Evolutionary conservation across 2,113 vertebrate genomes (phyloP), one percentile per base, ranked within the genome.

Genomic region (Eulemur macaco): DNA sequence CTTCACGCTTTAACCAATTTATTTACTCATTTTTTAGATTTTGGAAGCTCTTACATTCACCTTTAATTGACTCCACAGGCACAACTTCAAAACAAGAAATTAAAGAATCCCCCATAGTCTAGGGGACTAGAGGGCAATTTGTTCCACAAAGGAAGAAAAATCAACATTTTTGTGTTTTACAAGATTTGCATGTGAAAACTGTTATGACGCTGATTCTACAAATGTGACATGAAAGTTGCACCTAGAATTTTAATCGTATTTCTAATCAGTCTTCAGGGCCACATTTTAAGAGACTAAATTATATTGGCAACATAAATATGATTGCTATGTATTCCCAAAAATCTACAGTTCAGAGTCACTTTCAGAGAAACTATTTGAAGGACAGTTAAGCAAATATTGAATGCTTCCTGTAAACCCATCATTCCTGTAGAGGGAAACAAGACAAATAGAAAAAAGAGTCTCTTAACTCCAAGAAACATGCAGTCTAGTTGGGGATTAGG

Each of bases 21-120:
- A 88, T 96, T 86, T 92, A 83, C 34, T 93, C 81, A 86, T 50
- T 83, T 95, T 45, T 85, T 84, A 95, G 91, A 86, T 82, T 95
- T 95, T 94, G 86, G 97, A 91, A 89, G 2, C n/a, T 78, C 76
- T 96, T 97, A 77, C 52, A 18, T 93, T 97, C 71, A 94, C 39
- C 71, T 83, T 93, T 97, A 96, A 97, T 95, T 98, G 95, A 97
- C 90, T 97, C 98, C 96, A 98, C 97, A 97, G 52, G 60, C 91
- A 95, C 54, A 95, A 98, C 97, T 98, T 97, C 92, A 94, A 98
- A 98, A 97, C 86, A 42, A 97, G 68, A 97, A 97, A 76, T 95
- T 95, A 95, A 93, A 97, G 42, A 91, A 64, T 86, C 83, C 89
- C 95, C 97, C 54, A 77, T 31, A 92, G 81, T 95, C 94, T 96